These are phyloP conservation scores for Acromyrmex charruanus DNA, from an alignment of 1,140 invertebrate genomes.

Conservation along the genomic window DNA sequence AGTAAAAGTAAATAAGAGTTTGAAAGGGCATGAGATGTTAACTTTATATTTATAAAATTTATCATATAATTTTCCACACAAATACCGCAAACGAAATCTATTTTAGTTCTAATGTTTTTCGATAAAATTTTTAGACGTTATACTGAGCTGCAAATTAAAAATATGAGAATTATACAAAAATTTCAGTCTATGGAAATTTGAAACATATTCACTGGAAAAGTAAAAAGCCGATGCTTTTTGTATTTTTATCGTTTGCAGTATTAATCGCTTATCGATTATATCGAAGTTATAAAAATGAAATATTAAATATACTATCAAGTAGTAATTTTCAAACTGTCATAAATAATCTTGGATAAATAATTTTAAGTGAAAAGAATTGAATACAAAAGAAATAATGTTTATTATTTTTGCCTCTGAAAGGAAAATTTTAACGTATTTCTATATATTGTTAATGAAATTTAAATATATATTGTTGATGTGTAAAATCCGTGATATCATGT, in stretches of 20 bases:
- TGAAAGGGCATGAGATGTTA: not conserved
- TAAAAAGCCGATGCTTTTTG: not conserved
- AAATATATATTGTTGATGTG: not conserved
- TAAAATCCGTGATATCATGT: not conserved
- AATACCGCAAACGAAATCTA: not conserved
- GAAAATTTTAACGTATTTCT: not conserved
- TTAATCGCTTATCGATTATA: not conserved
- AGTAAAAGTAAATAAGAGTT: not conserved
- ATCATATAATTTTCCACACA: not conserved
- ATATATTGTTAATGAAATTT: not conserved
- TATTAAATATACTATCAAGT: not conserved
- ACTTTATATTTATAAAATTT: constrained; percentile 1
- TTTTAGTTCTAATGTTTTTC: not conserved
- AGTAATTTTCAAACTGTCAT: not conserved
- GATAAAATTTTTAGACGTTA: not conserved
- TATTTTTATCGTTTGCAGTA: not conserved
- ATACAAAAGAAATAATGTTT: not conserved
- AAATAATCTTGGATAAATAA: not conserved
- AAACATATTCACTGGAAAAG: not conserved
- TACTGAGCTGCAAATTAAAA: not conserved
- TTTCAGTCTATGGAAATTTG: not conserved
- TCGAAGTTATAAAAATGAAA: not conserved
- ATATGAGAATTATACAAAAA: not conserved
- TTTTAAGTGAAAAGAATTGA: not conserved
- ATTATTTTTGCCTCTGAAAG: not conserved